phyloP scores from a whole-genome alignment of 2,113 vertebrate genomes.

The Peromyscus leucopus region DNA sequence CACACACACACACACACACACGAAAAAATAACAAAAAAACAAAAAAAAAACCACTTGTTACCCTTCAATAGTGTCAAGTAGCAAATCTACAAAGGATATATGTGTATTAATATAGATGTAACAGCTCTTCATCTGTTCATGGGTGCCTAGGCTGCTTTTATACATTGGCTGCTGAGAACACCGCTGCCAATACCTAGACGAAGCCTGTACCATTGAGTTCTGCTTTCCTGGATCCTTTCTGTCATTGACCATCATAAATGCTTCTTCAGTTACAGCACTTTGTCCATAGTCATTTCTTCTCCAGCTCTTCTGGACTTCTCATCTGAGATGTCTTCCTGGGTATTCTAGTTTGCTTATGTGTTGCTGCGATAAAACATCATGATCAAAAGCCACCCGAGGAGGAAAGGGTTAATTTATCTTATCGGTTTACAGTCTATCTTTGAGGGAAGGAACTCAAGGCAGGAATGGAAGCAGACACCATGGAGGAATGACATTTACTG shows the following conservation, averaged over 20 bases:
- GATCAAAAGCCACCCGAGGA: not conserved
- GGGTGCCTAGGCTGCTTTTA: not conserved
- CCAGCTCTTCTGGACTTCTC: not conserved
- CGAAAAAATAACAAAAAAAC: too few relatives aligned
- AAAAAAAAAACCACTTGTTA: not conserved
- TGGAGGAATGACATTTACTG: not conserved
- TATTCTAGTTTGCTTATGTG: too few relatives aligned
- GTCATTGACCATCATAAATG: not conserved
- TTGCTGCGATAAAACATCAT: not conserved
- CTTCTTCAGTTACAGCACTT: not conserved
- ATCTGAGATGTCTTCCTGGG: not conserved
- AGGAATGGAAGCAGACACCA: not conserved
- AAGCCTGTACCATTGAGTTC: not conserved
- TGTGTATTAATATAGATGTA: too few relatives aligned
- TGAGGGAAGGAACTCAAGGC: not conserved
- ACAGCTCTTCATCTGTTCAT: not conserved
- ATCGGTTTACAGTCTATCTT: too few relatives aligned
- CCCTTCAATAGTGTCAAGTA: not conserved
- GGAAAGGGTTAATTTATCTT: not conserved
- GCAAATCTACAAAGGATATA: not conserved
- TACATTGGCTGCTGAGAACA: not conserved
- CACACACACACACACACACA: not conserved
- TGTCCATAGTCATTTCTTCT: not conserved
- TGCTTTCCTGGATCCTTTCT: not conserved
- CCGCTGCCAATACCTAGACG: too few relatives aligned